A percentile compares a stretch with the other conserved stretches of the same genome.
Evolutionary conservation across 2,113 vertebrate genomes (phyloP).

Genomic region (Osmerus mordax): DNA sequence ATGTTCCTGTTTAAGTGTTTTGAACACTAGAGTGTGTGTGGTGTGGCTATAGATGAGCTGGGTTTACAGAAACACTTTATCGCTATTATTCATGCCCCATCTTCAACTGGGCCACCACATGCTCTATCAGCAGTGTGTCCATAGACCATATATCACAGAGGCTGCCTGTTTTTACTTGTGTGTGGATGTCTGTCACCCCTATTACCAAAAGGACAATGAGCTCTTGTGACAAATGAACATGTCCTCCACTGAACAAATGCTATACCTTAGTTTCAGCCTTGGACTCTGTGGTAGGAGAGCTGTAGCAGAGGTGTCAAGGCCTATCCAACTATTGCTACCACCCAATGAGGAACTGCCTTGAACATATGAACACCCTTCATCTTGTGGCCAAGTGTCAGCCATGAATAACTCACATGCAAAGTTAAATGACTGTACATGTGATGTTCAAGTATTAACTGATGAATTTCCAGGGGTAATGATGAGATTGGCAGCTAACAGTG

Average conservation of each 20-base stretch:
- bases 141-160: no score
- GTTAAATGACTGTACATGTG: conserved; percentile 7
- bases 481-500: background rate
- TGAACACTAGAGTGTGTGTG: no score
- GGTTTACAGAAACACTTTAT: no score
- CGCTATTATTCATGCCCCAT: no score
- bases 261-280: conserved; percentile 19
- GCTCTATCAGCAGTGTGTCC: no score
- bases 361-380: background rate
- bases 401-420: background rate
- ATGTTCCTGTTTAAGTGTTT: no score
- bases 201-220: conserved; percentile 55
- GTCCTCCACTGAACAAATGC: conserved; percentile 35
- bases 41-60: no score
- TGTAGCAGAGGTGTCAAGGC: background rate
- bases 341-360: background rate
- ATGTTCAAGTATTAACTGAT: background rate
- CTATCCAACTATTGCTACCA: conserved; percentile 3
- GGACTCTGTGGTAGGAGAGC: background rate
- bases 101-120: no score
- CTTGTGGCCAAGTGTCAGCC: background rate
- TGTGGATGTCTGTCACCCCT: conserved; percentile 38
- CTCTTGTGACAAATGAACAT: conserved; percentile 20
- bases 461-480: background rate
- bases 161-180: conserved; percentile 16